A percentile compares a stretch with the other conserved stretches of the same genome.
These are phyloP conservation scores for Stegostoma tigrinum DNA, from an alignment of 2,113 vertebrate species.

Conservation along the genomic window DNA sequence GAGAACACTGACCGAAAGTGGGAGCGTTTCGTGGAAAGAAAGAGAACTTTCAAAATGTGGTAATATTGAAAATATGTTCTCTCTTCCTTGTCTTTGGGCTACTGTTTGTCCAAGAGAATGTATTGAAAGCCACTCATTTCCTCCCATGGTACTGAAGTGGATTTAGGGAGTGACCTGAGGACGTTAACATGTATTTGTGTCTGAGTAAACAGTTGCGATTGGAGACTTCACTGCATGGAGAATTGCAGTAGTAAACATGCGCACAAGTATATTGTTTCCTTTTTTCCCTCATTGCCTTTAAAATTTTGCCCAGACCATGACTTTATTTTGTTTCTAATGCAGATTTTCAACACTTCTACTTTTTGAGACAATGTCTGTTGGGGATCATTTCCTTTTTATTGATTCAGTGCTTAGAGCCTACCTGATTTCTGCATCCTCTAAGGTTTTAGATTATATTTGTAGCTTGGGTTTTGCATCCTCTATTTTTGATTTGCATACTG, in stretches of 20 bases:
- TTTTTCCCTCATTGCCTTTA: not conserved
- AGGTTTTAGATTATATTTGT: no score
- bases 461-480: no score
- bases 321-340: not conserved
- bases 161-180: no score
- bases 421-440: not conserved
- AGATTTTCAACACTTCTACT: not conserved
- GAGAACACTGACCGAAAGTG: not conserved
- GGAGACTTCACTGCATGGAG: not conserved
- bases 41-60: not conserved
- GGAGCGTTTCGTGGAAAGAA: not conserved
- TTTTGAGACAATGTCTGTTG: not conserved
- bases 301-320: not conserved
- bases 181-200: not conserved
- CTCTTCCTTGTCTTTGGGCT: not conserved
- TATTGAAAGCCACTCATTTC: not conserved
- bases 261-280: no score
- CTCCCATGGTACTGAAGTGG: no score
- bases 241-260: not conserved
- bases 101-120: not conserved
- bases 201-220: not conserved
- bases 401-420: not conserved
- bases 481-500: no score
- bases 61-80: not conserved
- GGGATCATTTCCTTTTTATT: not conserved